Evolutionary conservation across 2,113 vertebrate genomes (phyloP), one percentile per base, ranked within the genome.

Genomic region (Bufo gargarizans): DNA sequence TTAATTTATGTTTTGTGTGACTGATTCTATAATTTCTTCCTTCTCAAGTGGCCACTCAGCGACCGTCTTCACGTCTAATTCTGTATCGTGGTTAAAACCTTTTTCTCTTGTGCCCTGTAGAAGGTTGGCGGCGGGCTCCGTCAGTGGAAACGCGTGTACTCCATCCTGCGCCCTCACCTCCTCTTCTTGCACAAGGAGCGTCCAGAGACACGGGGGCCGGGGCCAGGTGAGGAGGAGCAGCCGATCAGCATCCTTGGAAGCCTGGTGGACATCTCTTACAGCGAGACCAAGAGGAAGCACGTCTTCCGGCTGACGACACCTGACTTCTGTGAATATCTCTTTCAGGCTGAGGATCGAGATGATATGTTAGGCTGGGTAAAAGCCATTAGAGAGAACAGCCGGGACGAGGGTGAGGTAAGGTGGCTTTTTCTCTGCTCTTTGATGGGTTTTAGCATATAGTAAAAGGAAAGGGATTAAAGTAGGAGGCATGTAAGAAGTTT

Each of bases 291-390:
- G 91, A 97, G 96, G 88, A 99, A 98, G 93, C 96, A 99, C 91
- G 97, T 97, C 82, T 97, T 99, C 94, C 95, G 97, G 13, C 96
- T 99, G 92, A 99, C 97, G 94, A 99, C 98, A 77, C 97, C 98
- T 96, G 98, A 99, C 96, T 99, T 98, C 96, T 99, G 97, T 93
- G 98, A 99, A 96, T 99, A 98, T 96, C 97, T 99, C 95, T 97
- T 99, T 94, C 98, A 99, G 96, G 98, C 97, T 71, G 98, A 99
- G 95, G 97, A 98, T 95, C 95, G 97, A 83, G 97, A 99, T 89
- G 97, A 99, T 94, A 99, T 99, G 98, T 96, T 99, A 95, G 95
- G 96, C 93, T 99, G 98, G 98, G 97, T 99, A 92, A 96, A 96
- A 94, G 96, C 95, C 92, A 98, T 99, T 94, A 94, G 96, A 87